Evolutionary conservation across 2,797 vertebrate genomes (phyloP), one percentile per base, ranked within the genome.

Genomic region (Anguilla obscura): DNA sequence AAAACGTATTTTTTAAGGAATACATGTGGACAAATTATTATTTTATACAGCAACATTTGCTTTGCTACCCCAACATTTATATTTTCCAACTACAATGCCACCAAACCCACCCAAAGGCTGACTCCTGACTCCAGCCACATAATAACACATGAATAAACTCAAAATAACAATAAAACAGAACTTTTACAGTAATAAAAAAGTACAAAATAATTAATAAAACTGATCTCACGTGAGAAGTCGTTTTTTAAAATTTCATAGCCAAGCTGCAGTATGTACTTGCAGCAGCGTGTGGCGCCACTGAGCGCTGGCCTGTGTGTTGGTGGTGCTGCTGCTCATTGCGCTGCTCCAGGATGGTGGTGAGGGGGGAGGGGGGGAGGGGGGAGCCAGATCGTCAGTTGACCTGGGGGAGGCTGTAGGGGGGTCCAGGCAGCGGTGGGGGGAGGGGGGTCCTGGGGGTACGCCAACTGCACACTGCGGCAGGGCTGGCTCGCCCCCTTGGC

Each of bases 401-500:
- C 95, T 0, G 96, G 92, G 60, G 96, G 94, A 0, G 96, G 94
- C 12, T 96, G 96, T 88, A 96, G 93, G 88, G 96, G 96, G 86
- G 95, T 96, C 96, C 96, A 96, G 88, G 91, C 86, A 1, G 96
- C 95, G 0, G 95, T 94, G 1, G 96, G 94, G 0, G 94, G 93
- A 0, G 95, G 95, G 10, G 96, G 93, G 63, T 96, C 96, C 86
- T 96, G 96, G 24, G 93, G 85, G 88, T 96, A 96, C 0, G 94
- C 92, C 87, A 95, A 95, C 0, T 27, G 8, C 10, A 95, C 94
- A 18, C 96, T 95, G 30, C 95, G 95, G 93, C 96, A 96, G 0
- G 95, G 94, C 91, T 96, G 93, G 87, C 93, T 95, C 93, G 96
- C 95, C 54, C 96, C 96, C 96, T 99, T 99, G 92, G 97, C 71